Base-by-base conservation (phyloP, 2,797 vertebrate genomes). In the Platalea minor region DNA sequence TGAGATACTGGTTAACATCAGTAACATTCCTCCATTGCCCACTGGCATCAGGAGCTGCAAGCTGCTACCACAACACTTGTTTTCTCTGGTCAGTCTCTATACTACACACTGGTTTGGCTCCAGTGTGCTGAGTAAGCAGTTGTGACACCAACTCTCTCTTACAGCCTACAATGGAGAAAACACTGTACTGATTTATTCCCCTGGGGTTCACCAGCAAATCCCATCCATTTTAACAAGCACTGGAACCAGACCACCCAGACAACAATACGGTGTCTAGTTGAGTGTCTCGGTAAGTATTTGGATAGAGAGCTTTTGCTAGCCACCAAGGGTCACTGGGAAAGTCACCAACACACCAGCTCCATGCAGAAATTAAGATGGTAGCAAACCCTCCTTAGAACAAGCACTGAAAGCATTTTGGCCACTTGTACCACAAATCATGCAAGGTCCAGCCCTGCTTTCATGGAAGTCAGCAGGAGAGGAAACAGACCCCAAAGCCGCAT, bases 1-100 rank as follows among this genome's bases (percentile, higher is more conserved):
- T 91, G 95, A 97, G 94, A 95, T 93, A 86, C 77, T 85, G 96
- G 91, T 74, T 86, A 88, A 43, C 45, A 94, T 94, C 91, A 95
- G 67, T 85, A 91, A 87, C 88, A 87, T 88, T 89, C 89, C 65
- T 89, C 50, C 37, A 12, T 53, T 28, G 61, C 78, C 57, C 81
- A 70, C 78, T 87, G 78, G 75, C 85, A 85, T 17, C 1, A 4
- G 75, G 72, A 92, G 39, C 81, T 64, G 41, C 85, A 87, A n/a
- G 61, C 64, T 91, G 70, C 64, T 77, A 75, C 89, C 91, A 88
- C 88, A 92, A 94, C 68, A 80, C 78, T 96, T 96, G 96, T 96
- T 89, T 96, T 91, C 91, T 91, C 93, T 77, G 79, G 75, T 96
- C 91, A 82, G 79, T 41, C 76, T 90, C 79, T 51, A 53, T 64